Percentiles rank a stretch among this genome's conserved stretches.
Conservation (phyloP, 2,113 vertebrate genomes). For the Orcinus orca region DNA sequence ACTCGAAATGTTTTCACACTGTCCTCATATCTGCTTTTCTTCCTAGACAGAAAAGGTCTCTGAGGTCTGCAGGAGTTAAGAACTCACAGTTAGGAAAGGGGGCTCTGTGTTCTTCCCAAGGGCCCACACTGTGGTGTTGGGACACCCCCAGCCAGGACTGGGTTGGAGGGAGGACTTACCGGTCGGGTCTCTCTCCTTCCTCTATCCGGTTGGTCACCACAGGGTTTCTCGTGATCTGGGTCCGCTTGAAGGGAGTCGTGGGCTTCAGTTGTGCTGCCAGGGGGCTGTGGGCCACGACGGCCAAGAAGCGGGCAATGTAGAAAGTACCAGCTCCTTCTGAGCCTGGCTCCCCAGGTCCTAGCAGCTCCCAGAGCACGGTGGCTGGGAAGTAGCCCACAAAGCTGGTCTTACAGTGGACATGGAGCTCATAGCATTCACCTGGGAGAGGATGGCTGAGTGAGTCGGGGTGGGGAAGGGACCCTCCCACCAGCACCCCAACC, state of each 20-base stretch:
- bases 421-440: constrained; percentile 85
- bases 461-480: accelerated
- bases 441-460: neutral
- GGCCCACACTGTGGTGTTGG: accelerated
- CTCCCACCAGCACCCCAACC: too few relatives aligned
- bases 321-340: constrained; percentile 78
- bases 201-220: constrained; percentile 62
- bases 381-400: constrained; percentile 84
- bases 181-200: constrained; percentile 84
- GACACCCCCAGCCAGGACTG: neutral
- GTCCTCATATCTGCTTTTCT: neutral
- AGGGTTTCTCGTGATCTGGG: constrained; percentile 58
- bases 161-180: constrained; percentile 77
- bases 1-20: neutral
- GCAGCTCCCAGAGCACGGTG: constrained; percentile 77
- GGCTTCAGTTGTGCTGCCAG: constrained; percentile 87
- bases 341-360: neutral
- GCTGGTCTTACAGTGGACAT: constrained; percentile 78
- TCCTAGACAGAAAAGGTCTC: neutral
- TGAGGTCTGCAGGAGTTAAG: neutral
- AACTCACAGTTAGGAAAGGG: neutral
- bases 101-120: neutral
- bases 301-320: constrained; percentile 87
- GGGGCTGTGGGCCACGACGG: constrained; percentile 78
- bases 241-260: constrained; percentile 81